Base-by-base conservation (phyloP, 2,797 vertebrate genomes). In the Amblyraja radiata region DNA sequence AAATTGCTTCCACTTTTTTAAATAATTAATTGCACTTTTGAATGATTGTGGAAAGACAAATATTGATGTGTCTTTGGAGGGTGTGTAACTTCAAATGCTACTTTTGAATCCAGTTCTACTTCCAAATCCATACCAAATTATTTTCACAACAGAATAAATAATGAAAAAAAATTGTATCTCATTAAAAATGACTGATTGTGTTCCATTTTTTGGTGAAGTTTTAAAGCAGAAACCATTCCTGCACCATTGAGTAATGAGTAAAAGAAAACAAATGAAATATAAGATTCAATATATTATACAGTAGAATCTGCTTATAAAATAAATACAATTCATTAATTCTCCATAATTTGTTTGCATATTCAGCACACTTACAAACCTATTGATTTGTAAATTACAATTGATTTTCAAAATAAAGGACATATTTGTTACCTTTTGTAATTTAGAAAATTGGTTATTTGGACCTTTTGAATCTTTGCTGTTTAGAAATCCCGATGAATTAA, bases 351-450 rank as follows among this genome's bases (percentile, higher is more conserved):
- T 54, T 61, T 84, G 54, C 9, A 13, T 13, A 28, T n/a, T 13
- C 16, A 86, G 63, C 28, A 58, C 81, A 86, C 3, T n/a, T 61
- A 18, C 58, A 28, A 63, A n/a, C 7, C 2, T 8, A 86, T 13
- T 86, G 83, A 86, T 86, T 86, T 63, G 63, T 58, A 86, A n/a
- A 8, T 25, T 86, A 23, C 23, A 86, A 86, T 86, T 58, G 63
- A 14, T 86, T 63, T 10, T 86, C 58, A 61, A 63, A 86, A 86
- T 16, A 63, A 58, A 63, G 28, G 61, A 61, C 58, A 61, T 13
- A 61, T 58, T 23, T 25, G 54, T 86, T 86, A 86, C 63, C 83
- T 86, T 63, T 63, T 46, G 54, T 0, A 61, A 86, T 63, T 86
- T 86, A n/a, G 83, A 86, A 86, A 14, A n/a, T 63, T 14, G 28